Conservation (phyloP, 2,113 vertebrate genomes). For the Pseudolaguvia tuberculata region DNA sequence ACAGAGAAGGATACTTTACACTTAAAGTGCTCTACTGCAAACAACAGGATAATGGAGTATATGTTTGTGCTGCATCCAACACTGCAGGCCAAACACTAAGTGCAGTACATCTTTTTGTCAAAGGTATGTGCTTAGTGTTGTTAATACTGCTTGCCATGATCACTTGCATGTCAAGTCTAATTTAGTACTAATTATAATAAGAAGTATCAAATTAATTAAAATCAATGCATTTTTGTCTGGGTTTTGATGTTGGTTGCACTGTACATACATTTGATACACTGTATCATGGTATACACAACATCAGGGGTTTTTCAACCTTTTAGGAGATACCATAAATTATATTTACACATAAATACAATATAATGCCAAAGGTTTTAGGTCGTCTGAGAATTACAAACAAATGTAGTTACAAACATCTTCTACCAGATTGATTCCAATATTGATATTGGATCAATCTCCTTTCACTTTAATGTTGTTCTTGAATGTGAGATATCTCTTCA, state of each 20-base stretch:
- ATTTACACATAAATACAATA: too few species aligned
- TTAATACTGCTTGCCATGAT: background rate
- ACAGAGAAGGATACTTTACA: slow-evolving; percentile 92
- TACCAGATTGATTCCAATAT: too few species aligned
- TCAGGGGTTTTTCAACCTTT: too few species aligned
- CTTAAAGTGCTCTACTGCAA: slow-evolving; percentile 97
- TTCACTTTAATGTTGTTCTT: too few species aligned
- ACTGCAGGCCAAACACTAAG: slow-evolving; percentile 91
- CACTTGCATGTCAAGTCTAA: slow-evolving; percentile 36
- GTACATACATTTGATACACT: background rate
- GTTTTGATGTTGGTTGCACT: too few species aligned
- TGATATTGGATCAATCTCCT: too few species aligned
- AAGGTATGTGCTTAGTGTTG: slow-evolving; percentile 70
- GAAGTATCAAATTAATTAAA: background rate
- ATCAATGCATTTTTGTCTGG: background rate
- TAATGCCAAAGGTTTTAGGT: too few species aligned
- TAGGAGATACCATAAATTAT: too few species aligned
- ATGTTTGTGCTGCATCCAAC: slow-evolving; percentile 91
- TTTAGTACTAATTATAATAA: slow-evolving; percentile 20
- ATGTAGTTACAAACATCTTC: too few species aligned
- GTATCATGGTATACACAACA: too few species aligned
- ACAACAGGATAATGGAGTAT: slow-evolving; percentile 88
- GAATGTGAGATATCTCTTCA: too few species aligned
- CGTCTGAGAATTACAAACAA: too few species aligned
- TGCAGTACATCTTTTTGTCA: slow-evolving; percentile 85